These are phyloP conservation scores for Tylochromis polylepis DNA, from an alignment of 2,113 vertebrate species.

Conservation along the genomic window DNA sequence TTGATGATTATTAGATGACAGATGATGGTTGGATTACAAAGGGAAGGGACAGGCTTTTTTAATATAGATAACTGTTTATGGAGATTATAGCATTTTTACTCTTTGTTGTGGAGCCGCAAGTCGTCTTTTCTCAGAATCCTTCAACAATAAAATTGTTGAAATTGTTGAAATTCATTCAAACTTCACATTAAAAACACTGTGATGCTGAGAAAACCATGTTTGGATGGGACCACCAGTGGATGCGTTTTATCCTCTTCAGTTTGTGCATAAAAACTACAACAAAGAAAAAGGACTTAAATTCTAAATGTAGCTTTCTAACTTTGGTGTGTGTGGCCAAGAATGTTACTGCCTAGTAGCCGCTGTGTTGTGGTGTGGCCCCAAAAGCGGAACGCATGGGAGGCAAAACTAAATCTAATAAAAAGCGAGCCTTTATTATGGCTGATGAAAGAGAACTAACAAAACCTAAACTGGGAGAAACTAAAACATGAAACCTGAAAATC, in stretches of 20 bases:
- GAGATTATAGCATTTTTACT: neutral
- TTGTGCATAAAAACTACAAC: neutral
- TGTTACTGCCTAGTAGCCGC: neutral
- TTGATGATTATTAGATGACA: neutral
- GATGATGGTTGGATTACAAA: neutral
- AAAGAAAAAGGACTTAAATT: neutral
- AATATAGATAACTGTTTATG: neutral
- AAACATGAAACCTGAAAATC: neutral
- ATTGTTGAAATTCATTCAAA: too few relatives aligned
- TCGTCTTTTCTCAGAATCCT: neutral
- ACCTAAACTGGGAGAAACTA: neutral
- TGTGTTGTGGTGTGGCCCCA: too few relatives aligned
- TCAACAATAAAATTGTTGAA: neutral
- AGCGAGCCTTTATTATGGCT: too few relatives aligned
- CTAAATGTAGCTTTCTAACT: neutral
- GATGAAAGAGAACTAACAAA: too few relatives aligned
- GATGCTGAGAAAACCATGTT: neutral
- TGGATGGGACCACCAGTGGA: neutral
- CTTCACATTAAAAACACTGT: neutral
- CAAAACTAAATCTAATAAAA: too few relatives aligned
- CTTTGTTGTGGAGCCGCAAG: neutral
- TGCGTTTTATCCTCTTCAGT: neutral
- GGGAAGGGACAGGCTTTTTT: neutral
- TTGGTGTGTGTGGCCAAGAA: neutral
- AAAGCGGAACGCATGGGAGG: too few relatives aligned